These are phyloP conservation scores for Daboia siamensis DNA, from an alignment of 2,113 vertebrate genomes.

Conservation along the genomic window DNA sequence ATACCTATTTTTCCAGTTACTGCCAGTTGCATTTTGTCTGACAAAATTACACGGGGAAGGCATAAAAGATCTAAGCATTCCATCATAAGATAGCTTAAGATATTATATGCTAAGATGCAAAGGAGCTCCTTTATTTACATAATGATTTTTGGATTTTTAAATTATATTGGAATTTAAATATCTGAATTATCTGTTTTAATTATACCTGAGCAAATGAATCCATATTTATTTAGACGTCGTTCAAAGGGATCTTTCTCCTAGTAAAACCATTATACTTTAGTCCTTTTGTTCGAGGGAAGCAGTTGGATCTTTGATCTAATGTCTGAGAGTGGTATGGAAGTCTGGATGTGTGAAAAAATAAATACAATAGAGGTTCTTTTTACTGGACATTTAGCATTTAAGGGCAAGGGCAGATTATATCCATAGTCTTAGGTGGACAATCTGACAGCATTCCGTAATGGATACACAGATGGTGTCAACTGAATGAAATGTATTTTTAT, in stretches of 20 bases:
- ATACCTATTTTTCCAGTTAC: not conserved
- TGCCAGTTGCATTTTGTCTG: not conserved
- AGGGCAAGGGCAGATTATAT: not conserved
- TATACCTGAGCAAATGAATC: not conserved
- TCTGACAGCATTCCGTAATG: not conserved
- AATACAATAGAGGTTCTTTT: not conserved
- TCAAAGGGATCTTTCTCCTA: not conserved
- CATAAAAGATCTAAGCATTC: not conserved
- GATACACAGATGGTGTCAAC: not conserved
- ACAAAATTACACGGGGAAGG: not conserved
- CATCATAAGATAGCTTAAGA: not conserved
- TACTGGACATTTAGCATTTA: not conserved
- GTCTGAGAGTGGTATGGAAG: not conserved
- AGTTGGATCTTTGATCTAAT: not conserved
- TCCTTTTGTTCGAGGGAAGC: not conserved
- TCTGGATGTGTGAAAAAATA: not conserved
- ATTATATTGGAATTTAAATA: not conserved
- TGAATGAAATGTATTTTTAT: not conserved
- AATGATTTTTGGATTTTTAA: not conserved
- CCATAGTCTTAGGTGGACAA: not conserved
- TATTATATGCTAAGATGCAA: not conserved
- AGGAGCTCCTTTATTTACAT: not conserved
- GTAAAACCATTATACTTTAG: not conserved
- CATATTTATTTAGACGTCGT: not conserved
- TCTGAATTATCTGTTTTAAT: not conserved